A percentile compares a stretch with the other conserved stretches of the same genome.
phyloP scores from a whole-genome alignment of 2,888 invertebrate genomes.

The Crossocerus cetratus region DNA sequence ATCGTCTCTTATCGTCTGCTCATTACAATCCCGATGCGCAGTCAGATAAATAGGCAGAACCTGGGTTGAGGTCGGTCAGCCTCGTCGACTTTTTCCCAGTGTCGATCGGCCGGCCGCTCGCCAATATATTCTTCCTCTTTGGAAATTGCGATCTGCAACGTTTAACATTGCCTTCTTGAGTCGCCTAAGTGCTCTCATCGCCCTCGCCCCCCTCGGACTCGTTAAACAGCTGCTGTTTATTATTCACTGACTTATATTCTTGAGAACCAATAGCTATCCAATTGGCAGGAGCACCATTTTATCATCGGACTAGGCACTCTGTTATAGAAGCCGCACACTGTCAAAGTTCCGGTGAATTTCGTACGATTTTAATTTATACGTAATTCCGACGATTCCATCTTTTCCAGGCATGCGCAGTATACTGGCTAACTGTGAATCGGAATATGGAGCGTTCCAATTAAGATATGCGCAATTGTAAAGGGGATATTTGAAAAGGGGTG shows the following conservation, averaged over 20 bases:
- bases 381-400: constrained; percentile 4
- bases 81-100: constrained; percentile 26
- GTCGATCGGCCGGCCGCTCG: constrained; percentile 26
- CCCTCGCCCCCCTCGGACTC: constrained; percentile 13
- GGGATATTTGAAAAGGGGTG: too few relatives aligned
- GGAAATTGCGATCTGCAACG: constrained; percentile 50
- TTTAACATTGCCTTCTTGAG: constrained; percentile 44
- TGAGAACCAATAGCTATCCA: not conserved
- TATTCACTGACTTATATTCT: not conserved
- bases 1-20: constrained; percentile 37
- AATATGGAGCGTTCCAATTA: constrained; percentile 16
- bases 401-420: constrained; percentile 20
- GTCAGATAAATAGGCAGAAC: constrained; percentile 22
- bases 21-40: constrained; percentile 25
- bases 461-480: too few relatives aligned
- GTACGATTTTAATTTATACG: constrained; percentile 19
- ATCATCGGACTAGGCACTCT: too few relatives aligned
- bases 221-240: not conserved
- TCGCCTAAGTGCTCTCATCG: constrained; percentile 4
- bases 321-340: too few relatives aligned
- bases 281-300: not conserved
- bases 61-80: constrained; percentile 50
- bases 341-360: not conserved
- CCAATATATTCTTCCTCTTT: constrained; percentile 44
- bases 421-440: not conserved